These are phyloP conservation scores for Drosophila suzukii DNA, from an alignment of 1,140 invertebrate genomes.

Conservation along the genomic window DNA sequence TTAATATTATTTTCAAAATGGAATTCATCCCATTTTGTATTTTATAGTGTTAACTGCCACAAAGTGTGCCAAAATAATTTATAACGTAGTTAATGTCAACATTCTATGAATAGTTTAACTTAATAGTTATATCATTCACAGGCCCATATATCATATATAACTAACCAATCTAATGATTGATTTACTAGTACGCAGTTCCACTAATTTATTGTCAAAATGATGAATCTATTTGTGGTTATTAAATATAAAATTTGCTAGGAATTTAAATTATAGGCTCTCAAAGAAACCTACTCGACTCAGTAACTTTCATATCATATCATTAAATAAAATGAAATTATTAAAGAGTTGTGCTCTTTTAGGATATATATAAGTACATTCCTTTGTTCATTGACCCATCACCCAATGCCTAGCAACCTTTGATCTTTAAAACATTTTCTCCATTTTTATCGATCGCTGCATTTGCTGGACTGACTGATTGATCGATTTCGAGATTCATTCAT, in stretches of 20 bases:
- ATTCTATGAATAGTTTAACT: slow-evolving; percentile 2
- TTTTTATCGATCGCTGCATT: slow-evolving; percentile 7
- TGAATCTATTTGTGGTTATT: background rate
- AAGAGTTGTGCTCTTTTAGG: no score
- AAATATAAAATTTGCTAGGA: background rate
- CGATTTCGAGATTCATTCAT: slow-evolving; percentile 32
- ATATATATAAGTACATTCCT: no score
- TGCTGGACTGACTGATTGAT: slow-evolving; percentile 18
- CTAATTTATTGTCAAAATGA: background rate
- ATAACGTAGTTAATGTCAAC: background rate
- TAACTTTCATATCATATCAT: background rate
- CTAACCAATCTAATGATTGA: background rate
- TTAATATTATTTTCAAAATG: background rate
- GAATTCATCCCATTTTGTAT: background rate
- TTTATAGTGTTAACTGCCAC: background rate
- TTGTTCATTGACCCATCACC: background rate
- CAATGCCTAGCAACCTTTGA: background rate
- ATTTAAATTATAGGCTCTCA: background rate
- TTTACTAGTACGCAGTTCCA: background rate
- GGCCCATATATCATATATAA: no score
- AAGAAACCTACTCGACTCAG: background rate
- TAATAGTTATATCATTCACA: background rate
- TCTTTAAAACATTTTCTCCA: background rate
- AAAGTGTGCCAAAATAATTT: background rate
- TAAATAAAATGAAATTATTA: no score